A percentile compares a stretch with the other conserved stretches of the same genome.
Conservation (phyloP, 2,888 invertebrate species). For the Thera obeliscata region DNA sequence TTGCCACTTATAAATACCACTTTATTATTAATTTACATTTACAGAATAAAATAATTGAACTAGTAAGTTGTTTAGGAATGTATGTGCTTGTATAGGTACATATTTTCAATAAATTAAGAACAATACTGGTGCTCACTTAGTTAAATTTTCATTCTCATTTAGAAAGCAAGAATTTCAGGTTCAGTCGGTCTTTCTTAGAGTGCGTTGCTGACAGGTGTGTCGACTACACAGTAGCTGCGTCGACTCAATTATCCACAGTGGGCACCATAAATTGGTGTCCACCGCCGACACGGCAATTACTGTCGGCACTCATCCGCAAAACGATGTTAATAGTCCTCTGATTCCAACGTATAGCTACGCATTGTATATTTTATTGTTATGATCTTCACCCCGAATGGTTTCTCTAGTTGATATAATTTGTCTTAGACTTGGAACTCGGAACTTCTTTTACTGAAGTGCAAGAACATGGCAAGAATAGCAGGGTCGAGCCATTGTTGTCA, state of each 20-base stretch:
- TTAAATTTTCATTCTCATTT: too few species aligned
- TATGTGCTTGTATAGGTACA: too few species aligned
- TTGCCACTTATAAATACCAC: too few species aligned
- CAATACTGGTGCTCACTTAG: too few species aligned
- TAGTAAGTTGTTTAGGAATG: not conserved
- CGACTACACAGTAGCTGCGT: slow-evolving; percentile 55
- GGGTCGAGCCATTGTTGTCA: not conserved
- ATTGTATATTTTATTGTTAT: slow-evolving; percentile 62
- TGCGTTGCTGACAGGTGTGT: slow-evolving; percentile 60
- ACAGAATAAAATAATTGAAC: not conserved
- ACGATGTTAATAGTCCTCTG: slow-evolving; percentile 80
- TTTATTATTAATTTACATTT: not conserved
- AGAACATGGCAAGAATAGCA: too few species aligned
- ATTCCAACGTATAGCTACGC: slow-evolving; percentile 70
- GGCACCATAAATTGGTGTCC: slow-evolving; percentile 77
- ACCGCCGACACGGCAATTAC: slow-evolving; percentile 81
- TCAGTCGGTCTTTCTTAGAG: slow-evolving; percentile 13
- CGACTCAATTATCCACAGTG: slow-evolving; percentile 76
- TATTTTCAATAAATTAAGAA: too few species aligned
- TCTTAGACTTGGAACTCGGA: not conserved
- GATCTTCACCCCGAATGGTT: slow-evolving; percentile 47
- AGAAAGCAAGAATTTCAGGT: not conserved
- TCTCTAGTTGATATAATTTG: slow-evolving; percentile 21
- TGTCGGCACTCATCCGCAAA: slow-evolving; percentile 82
- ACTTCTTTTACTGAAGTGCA: not conserved